phyloP scores from a whole-genome alignment of 2,888 invertebrate genomes.

The Acronicta leporina region DNA sequence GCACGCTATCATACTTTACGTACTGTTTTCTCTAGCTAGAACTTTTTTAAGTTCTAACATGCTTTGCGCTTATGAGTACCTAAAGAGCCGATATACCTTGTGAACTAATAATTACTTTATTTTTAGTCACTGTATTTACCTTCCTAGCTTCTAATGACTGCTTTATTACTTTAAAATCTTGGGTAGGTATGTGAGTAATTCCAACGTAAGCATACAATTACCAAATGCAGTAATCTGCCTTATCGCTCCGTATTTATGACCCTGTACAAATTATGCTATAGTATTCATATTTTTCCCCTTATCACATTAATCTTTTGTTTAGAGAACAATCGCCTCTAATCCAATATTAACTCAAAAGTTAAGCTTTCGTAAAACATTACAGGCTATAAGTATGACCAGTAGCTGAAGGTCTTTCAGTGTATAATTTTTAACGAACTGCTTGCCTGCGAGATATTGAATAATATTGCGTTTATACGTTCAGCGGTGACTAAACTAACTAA shows the following conservation, averaged over 20 bases:
- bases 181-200: conserved; percentile 4
- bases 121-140: too few species aligned
- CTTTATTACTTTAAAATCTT: background rate
- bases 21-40: conserved; percentile 10
- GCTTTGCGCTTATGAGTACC: too few species aligned
- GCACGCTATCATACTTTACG: background rate
- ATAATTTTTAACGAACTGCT: conserved; percentile 42
- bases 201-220: conserved; percentile 48
- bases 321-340: conserved; percentile 68
- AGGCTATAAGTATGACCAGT: conserved; percentile 72
- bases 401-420: conserved; percentile 55
- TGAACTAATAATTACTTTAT: too few species aligned
- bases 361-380: conserved; percentile 71
- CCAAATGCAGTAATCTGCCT: conserved; percentile 65
- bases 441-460: conserved; percentile 24
- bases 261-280: conserved; percentile 72
- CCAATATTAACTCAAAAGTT: conserved; percentile 72
- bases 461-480: conserved; percentile 21
- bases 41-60: background rate
- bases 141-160: too few species aligned
- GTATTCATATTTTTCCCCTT: conserved; percentile 72
- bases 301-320: conserved; percentile 78
- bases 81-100: too few species aligned
- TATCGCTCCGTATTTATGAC: conserved; percentile 74
- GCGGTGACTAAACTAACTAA: conserved; percentile 14